Conservation (phyloP, 2,113 vertebrate genomes). For the Mormyrus lacerda region DNA sequence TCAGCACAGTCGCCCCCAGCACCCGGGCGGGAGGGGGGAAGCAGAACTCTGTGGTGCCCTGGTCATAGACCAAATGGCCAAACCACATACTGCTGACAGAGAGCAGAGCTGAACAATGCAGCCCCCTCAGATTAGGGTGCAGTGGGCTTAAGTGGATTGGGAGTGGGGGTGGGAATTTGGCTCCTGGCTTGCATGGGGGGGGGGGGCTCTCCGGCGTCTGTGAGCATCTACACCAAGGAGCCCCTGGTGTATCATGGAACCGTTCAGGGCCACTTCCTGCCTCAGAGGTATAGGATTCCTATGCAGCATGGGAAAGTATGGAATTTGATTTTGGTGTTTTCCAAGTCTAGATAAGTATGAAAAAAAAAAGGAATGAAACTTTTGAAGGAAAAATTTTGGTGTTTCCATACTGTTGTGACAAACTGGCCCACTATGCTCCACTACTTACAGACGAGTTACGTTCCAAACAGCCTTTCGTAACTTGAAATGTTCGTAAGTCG, state of each 20-base stretch:
- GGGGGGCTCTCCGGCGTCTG: background rate
- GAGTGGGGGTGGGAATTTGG: background rate
- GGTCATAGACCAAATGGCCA: background rate
- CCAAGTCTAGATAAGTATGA: background rate
- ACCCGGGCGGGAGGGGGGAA: background rate
- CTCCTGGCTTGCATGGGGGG: background rate
- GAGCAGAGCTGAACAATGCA: background rate
- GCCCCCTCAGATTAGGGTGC: background rate
- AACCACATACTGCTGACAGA: background rate
- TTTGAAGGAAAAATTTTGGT: background rate
- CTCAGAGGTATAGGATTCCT: background rate
- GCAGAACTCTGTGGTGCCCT: background rate
- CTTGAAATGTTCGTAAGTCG: no score
- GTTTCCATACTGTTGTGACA: background rate
- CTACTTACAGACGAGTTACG: no score
- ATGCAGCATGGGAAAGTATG: background rate
- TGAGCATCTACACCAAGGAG: background rate
- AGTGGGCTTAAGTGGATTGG: background rate
- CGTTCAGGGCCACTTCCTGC: background rate
- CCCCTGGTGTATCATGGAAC: background rate
- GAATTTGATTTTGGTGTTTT: background rate
- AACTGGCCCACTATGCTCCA: background rate
- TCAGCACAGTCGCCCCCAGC: background rate
- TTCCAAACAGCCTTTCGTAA: no score
- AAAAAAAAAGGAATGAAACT: background rate